Conservation (phyloP, 2,113 vertebrate species). For the Solea solea region DNA sequence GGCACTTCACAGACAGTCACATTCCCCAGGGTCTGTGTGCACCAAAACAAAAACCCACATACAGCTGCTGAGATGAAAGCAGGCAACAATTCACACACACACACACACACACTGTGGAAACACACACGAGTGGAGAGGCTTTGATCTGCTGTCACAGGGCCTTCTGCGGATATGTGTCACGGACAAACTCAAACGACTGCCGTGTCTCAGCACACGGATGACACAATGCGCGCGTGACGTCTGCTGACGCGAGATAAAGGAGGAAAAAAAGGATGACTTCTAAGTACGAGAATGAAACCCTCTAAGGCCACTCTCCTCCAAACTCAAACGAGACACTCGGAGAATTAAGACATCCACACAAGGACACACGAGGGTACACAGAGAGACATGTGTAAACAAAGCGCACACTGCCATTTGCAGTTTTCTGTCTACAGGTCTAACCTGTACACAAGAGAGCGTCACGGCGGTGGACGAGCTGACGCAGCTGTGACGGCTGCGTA, state of each 20-base stretch:
- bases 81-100: slow-evolving; percentile 49
- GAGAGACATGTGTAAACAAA: not conserved
- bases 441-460: not conserved
- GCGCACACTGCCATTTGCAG: not conserved
- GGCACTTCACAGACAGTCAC: slow-evolving; percentile 16
- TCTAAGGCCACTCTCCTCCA: slow-evolving; percentile 21
- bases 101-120: slow-evolving; percentile 37
- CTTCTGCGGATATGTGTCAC: slow-evolving; percentile 25
- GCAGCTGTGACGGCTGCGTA: not conserved
- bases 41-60: slow-evolving; percentile 48
- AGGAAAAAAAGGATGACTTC: slow-evolving; percentile 7
- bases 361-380: not conserved
- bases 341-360: slow-evolving; percentile 17
- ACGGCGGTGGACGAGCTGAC: not conserved
- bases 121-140: slow-evolving; percentile 41
- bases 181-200: slow-evolving; percentile 32
- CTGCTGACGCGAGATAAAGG: not conserved
- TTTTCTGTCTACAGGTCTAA: slow-evolving; percentile 5
- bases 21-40: slow-evolving; percentile 14
- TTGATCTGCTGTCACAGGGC: slow-evolving; percentile 58
- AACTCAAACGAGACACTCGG: slow-evolving; percentile 45
- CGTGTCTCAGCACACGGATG: slow-evolving; percentile 17
- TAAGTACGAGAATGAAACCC: not conserved
- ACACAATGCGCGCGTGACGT: slow-evolving; percentile 48
- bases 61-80: slow-evolving; percentile 73